A percentile compares a stretch with the other conserved stretches of the same genome.
phyloP scores from a whole-genome alignment of 2,797 vertebrate genomes.

The Ptychadena robeensis region DNA sequence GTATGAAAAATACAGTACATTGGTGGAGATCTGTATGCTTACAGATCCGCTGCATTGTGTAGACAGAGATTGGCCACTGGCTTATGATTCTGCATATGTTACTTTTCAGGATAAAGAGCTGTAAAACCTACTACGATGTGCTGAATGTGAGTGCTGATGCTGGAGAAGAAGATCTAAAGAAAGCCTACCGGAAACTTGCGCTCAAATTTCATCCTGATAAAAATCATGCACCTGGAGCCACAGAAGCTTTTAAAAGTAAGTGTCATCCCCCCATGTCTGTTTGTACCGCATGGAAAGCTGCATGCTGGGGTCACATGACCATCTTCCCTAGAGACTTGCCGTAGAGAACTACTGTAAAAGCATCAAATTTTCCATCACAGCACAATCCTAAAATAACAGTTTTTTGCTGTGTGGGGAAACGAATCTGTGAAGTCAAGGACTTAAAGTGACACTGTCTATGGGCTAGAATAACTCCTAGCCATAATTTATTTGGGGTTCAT shows the following conservation, averaged over 20 bases:
- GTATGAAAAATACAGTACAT: no score
- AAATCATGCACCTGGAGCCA: slow-evolving; percentile 94
- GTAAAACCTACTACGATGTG: slow-evolving; percentile 96
- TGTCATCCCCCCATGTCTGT: not conserved
- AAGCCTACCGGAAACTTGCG: slow-evolving; percentile 93
- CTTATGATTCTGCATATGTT: not conserved
- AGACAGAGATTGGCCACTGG: no score
- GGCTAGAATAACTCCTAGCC: no score
- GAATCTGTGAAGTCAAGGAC: not conserved
- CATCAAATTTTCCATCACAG: slow-evolving; percentile 26
- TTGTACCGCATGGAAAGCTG: not conserved
- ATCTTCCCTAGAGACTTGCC: slow-evolving; percentile 10
- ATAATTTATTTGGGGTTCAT: no score
- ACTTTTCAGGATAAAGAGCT: slow-evolving; percentile 89
- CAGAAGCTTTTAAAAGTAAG: slow-evolving; percentile 98
- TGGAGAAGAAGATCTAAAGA: slow-evolving; percentile 93
- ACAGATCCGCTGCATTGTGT: no score
- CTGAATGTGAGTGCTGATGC: slow-evolving; percentile 91
- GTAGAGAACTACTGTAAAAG: not conserved
- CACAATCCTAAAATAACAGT: slow-evolving; percentile 1
- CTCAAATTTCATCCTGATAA: slow-evolving; percentile 98
- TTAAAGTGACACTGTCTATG: no score
- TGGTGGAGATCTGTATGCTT: no score
- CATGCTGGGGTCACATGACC: not conserved
- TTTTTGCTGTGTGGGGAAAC: not conserved